Evolutionary conservation across 2,888 invertebrate species (phyloP), one percentile per base, ranked within the genome.

Genomic region (Drosophila kambysellisi): DNA sequence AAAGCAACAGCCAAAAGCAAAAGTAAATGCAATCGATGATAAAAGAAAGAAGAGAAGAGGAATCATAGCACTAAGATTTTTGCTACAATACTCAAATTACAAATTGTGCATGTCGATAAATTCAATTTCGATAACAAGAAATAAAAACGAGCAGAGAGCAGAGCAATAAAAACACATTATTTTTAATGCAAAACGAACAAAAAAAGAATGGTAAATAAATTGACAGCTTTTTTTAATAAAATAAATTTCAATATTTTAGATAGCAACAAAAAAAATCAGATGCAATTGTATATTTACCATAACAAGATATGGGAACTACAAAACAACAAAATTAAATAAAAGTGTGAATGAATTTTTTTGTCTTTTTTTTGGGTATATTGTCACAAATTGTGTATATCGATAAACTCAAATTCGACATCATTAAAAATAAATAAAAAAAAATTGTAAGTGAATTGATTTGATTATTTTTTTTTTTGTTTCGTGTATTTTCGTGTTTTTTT

Each of bases 1-100:
- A 56, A 25, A 48, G 39, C 12, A 41, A 66, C 29, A 67, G 54
- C 46, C 53, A 73, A 39, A 56, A 64, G 41, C n/a, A 41, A 65
- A 50, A 70, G 60, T 53, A 74, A 80, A 80, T 71, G 69, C 64
- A 68, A 63, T 48, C 39, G 46, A 48, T 58, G 71, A 75, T 57
- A 73, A 68, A 33, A 9, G 7, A 15, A 15, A 46, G 15, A 46
- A 15, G 29, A 29, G 4, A 25, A 25, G 25, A 25, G 15, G 15
- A 15, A 46, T 46, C 7, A 25, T 8, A 15, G 46, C 46, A 64
- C 50, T 58, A 53, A 43, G 33, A 59, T 60, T 39, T 25, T 20
- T 8, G 20, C 25, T 33, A 29, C 5, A 29, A 6, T 25, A 54
- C 37, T 37, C 37, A 37, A 37, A 11, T 53, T 11, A 25, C 17